phyloP scores from a whole-genome alignment of 2,113 vertebrate genomes.

The Corythornis vintsioides region DNA sequence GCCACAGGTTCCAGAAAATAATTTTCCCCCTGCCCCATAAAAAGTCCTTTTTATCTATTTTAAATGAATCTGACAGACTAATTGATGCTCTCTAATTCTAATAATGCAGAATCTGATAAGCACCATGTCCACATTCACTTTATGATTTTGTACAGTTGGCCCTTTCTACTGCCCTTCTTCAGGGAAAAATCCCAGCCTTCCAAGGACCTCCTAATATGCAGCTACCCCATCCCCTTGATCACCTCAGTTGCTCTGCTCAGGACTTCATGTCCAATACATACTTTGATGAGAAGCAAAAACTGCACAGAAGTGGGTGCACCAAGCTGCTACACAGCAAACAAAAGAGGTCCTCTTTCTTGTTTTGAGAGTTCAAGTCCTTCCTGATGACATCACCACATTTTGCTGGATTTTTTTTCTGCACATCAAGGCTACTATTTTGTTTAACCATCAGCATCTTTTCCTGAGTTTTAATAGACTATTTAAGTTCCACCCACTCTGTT shows the following conservation, averaged over 20 bases:
- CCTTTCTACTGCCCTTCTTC: not conserved
- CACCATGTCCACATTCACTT: not conserved
- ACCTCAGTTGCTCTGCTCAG: not conserved
- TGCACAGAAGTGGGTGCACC: not conserved
- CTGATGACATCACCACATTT: not conserved
- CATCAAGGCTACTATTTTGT: not conserved
- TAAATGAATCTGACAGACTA: not conserved
- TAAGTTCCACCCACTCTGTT: not conserved
- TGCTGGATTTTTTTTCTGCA: not conserved
- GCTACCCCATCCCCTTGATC: not conserved
- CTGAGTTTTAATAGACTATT: not conserved
- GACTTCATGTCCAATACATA: not conserved
- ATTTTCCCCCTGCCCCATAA: not conserved
- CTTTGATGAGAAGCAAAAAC: not conserved
- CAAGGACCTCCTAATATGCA: not conserved
- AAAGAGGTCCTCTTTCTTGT: not conserved
- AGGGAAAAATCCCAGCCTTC: not conserved
- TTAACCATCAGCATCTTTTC: not conserved
- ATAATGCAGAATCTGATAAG: not conserved
- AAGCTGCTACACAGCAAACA: not conserved
- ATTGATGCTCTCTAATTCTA: not conserved
- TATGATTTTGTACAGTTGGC: not conserved
- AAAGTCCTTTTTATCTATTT: conserved; percentile 16
- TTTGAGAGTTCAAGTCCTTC: not conserved
- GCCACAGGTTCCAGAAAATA: conserved; percentile 36